Base-by-base conservation (phyloP, 2,888 invertebrate genomes). In the Meteorus colon region DNA sequence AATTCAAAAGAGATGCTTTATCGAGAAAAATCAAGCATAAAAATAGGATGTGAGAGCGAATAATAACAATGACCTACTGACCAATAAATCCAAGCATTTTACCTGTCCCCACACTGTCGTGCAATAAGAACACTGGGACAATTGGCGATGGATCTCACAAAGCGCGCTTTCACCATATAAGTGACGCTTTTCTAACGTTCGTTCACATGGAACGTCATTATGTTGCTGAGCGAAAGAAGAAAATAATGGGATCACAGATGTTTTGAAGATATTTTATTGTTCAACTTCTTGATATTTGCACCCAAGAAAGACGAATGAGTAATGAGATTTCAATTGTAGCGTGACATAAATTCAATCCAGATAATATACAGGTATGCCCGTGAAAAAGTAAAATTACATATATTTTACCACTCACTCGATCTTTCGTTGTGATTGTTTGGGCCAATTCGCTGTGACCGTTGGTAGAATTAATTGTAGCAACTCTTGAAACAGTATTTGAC, bases 1-100 rank as follows among this genome's bases (percentile, higher is more conserved):
- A 34, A 1, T 34, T 34, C 34, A 34, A 24, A 24, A 24, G 24
- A 41, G 41, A 41, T 12, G 2, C 8, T 41, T 12, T 10, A 12
- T 41, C 12, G 41, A 62, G 8, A 29, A 29, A 29, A 27, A 60
- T 27, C 12, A 0, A 14, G 5, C 41, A 8, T 45, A 8, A 55
- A n/a, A 34, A 48, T 66, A 63, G 74, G 75, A 78, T 48, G 1
- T 8, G n/a, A 8, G n/a, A 19, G 8, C 14, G 10, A 74, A 67
- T 74, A 72, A 65, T 71, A 73, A 75, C 68, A 74, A 74, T 76
- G 81, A 79, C 81, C 80, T 68, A 81, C 78, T 81, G 79, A 81
- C 80, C 80, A 77, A 81, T 78, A 77, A 79, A 79, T 76, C 37
- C 66, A 71, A 72, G 59, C 29, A 1, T 24, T 41, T 62, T 71